Evolutionary conservation across 2,113 vertebrate genomes (phyloP), one percentile per base, ranked within the genome.

Genomic region (Pedetes capensis): DNA sequence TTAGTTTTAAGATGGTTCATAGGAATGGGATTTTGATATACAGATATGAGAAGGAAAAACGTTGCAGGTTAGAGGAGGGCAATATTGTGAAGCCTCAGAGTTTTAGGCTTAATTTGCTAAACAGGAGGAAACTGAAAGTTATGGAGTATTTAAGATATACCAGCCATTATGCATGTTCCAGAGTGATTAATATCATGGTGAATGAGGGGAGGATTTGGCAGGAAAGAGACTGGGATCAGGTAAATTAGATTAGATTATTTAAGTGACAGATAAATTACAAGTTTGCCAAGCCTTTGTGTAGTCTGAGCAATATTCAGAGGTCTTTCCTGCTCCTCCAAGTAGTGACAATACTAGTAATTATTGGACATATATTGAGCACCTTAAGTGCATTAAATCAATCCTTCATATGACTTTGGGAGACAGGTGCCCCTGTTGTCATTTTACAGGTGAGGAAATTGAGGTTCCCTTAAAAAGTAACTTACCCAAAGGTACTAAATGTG

Each of bases 301-400:
- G 57, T 86, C 47, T 89, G 34, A 92, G 42, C 59, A 86, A 53
- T 81, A 71, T 93, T 91, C 57, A 91, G 53, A 93, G 18, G 53
- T 94, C 57, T 89, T 93, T 83, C 64, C n/a, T 93, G 14, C n/a
- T 68, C 39, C 23, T 81, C 8, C 53, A 90, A 80, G 80, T 81
- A 91, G 74, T 93, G 27, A 32, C 22, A 93, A 37, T 53, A 88
- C 27, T 68, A 57, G 18, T 91, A 85, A 53, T 96, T 95, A 96
- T 34, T 96, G 55, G 79, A 27, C 27, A 76, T 37, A 57, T 80
- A 27, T 49, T 47, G 25, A 85, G 57, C 61, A 90, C 32, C 23
- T 78, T 87, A 66, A 92, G 44, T 82, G 16, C 13, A 63, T 92
- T 79, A 78, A 66, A 23, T 88, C 59, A 89, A 61, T 72, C 11